Evolutionary conservation across 2,888 invertebrate species (phyloP).

Genomic region (Pecten maximus): DNA sequence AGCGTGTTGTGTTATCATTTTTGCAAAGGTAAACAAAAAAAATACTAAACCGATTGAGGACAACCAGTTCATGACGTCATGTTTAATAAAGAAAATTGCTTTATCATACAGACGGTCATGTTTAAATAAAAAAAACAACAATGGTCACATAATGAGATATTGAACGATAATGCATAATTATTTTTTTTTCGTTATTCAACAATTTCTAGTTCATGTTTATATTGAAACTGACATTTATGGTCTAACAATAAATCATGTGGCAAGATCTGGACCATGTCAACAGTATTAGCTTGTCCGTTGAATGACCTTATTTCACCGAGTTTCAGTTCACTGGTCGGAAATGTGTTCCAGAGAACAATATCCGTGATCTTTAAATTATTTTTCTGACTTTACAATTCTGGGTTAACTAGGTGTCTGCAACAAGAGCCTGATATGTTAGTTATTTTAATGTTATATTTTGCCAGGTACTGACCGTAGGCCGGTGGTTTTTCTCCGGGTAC

Average conservation of each 20-base stretch:
- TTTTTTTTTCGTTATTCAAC: no score
- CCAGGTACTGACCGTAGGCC: not conserved
- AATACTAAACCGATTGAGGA: no score
- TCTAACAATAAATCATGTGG: not conserved
- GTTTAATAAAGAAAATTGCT: not conserved
- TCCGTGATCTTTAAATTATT: not conserved
- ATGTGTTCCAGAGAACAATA: not conserved
- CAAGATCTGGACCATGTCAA: not conserved
- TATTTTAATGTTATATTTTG: not conserved
- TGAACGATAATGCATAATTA: no score
- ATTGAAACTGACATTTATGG: not conserved
- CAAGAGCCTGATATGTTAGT: no score
- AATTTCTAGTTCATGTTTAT: no score
- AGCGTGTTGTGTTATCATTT: not conserved
- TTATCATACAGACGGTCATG: not conserved
- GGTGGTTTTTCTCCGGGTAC: no score
- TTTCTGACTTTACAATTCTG: not conserved
- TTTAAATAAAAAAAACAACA: no score
- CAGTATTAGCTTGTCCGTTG: not conserved
- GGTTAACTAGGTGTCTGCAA: not conserved
- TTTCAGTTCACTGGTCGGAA: not conserved
- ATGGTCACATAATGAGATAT: no score
- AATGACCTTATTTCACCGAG: not conserved
- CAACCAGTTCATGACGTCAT: no score
- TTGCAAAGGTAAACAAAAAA: not conserved